Conservation (phyloP, 1,140 invertebrate genomes). For the Drosophila miranda region DNA sequence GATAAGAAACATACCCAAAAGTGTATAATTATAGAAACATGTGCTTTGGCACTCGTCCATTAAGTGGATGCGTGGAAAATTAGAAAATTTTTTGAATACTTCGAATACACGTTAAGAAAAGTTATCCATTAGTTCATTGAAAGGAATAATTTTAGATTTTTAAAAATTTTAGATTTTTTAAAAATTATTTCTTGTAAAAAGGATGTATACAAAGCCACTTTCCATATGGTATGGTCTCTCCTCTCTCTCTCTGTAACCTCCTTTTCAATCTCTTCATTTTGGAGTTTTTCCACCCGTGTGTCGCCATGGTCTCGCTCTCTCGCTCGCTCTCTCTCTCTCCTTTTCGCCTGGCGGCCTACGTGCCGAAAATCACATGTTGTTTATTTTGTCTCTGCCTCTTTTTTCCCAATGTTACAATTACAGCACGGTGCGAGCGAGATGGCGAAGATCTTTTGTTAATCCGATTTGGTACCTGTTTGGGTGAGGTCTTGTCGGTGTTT, state of each 20-base stretch:
- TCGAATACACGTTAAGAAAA: too few relatives aligned
- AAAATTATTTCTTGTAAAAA: conserved; percentile 8
- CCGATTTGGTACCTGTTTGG: conserved; percentile 16
- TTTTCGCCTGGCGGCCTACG: conserved; percentile 66
- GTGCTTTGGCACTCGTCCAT: conserved; percentile 16
- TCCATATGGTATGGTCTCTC: neutral
- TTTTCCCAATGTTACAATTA: conserved; percentile 42
- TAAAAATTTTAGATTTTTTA: too few relatives aligned
- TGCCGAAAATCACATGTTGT: conserved; percentile 78
- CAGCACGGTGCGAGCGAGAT: conserved; percentile 38
- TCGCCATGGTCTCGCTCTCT: conserved; percentile 31
- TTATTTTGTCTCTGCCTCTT: conserved; percentile 53
- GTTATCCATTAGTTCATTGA: too few relatives aligned
- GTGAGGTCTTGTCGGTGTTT: neutral
- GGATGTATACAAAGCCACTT: neutral
- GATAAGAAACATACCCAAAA: conserved; percentile 43
- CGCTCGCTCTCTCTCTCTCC: conserved; percentile 8
- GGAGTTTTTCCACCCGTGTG: conserved; percentile 29
- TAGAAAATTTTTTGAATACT: neutral
- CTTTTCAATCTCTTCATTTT: conserved; percentile 22
- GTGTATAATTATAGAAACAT: conserved; percentile 46
- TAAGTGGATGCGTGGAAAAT: conserved; percentile 19
- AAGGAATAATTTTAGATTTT: too few relatives aligned
- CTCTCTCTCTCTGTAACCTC: neutral
- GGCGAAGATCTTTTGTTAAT: conserved; percentile 27